Evolutionary conservation across 2,888 invertebrate genomes (phyloP).

Genomic region (Apamea sordens): DNA sequence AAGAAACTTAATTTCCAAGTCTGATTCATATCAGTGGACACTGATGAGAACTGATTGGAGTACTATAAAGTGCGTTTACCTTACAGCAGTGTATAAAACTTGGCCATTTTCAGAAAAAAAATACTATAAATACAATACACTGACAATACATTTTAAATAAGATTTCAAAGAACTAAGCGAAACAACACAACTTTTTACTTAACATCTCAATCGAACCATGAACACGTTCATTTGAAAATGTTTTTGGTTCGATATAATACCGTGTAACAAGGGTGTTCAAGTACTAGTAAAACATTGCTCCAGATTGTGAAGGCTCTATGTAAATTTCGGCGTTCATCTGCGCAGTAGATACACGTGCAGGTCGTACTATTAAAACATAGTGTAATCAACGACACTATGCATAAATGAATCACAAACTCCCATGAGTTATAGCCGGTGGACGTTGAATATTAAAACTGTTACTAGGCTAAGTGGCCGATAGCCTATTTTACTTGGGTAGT

Average conservation of each 20-base stretch:
- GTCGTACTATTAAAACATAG: constrained; percentile 67
- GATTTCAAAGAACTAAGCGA: background rate
- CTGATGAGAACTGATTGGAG: background rate
- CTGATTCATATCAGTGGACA: background rate
- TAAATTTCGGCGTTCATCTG: constrained; percentile 79
- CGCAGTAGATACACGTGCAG: constrained; percentile 74
- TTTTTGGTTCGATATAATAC: background rate
- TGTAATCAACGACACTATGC: constrained; percentile 80
- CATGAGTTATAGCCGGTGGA: constrained; percentile 78
- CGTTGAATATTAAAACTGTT: constrained; percentile 77
- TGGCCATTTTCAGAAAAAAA: background rate
- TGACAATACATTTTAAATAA: background rate
- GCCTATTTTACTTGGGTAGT: constrained; percentile 51
- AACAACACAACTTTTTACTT: constrained; percentile 8
- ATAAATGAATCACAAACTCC: constrained; percentile 83
- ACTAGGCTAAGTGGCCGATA: constrained; percentile 57
- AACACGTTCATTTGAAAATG: background rate
- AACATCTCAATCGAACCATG: constrained; percentile 24
- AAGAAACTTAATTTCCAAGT: background rate
- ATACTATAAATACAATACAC: background rate
- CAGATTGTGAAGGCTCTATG: constrained; percentile 82
- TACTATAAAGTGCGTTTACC: background rate
- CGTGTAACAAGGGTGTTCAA: constrained; percentile 43
- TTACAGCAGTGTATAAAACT: too few relatives aligned
- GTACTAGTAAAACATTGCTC: constrained; percentile 68